Percentiles rank a stretch among this genome's conserved stretches.
Conservation (phyloP, 2,113 vertebrate species). For the Castor canadensis region DNA sequence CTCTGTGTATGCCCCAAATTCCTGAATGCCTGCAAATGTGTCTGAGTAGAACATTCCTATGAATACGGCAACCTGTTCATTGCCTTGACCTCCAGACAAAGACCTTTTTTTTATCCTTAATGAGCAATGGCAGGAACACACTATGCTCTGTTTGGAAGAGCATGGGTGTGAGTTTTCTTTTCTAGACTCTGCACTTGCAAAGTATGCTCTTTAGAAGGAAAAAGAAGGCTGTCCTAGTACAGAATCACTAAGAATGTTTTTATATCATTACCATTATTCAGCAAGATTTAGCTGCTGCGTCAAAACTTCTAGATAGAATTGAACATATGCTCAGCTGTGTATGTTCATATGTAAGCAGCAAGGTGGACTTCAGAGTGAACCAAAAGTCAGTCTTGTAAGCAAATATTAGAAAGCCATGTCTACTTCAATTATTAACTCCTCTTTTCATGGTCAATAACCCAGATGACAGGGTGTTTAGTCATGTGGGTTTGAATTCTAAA, state of each 20-base stretch:
- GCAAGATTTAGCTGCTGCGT: not conserved
- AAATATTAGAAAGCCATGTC: not conserved
- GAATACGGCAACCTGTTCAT: constrained; percentile 21
- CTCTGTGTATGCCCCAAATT: not conserved
- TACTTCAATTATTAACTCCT: not conserved
- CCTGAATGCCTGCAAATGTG: not conserved
- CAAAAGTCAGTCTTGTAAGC: not conserved
- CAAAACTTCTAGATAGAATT: not conserved
- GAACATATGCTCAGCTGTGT: too few species aligned
- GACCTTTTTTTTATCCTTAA: constrained; percentile 24
- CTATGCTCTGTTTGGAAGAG: constrained; percentile 20
- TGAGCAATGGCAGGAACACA: not conserved
- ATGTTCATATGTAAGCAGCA: not conserved
- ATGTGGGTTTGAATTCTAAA: not conserved
- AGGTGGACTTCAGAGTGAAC: not conserved
- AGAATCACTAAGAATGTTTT: constrained; percentile 28
- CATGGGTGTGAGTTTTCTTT: not conserved
- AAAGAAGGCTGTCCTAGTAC: constrained; percentile 11
- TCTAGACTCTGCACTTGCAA: constrained; percentile 11
- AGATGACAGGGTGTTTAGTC: not conserved
- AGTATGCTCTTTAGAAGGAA: constrained; percentile 44
- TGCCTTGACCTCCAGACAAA: constrained; percentile 47
- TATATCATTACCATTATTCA: constrained; percentile 33
- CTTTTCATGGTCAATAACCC: not conserved
- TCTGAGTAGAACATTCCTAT: not conserved